Percentiles rank a stretch among this genome's conserved stretches.
phyloP scores from a whole-genome alignment of 2,888 invertebrate genomes.

The Apamea epomidion region DNA sequence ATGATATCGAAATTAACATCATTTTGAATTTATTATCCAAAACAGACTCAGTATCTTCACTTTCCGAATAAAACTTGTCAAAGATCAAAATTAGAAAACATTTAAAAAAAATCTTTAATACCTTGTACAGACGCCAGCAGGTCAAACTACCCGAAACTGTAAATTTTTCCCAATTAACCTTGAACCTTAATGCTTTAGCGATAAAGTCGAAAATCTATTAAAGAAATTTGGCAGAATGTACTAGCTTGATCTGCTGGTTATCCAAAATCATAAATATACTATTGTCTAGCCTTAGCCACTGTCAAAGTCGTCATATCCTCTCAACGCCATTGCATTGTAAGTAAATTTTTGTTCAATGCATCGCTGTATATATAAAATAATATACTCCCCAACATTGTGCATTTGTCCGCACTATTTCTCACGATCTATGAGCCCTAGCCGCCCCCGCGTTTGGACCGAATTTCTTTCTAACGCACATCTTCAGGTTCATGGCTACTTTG shows the following conservation, averaged over 20 bases:
- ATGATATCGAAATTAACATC: not conserved
- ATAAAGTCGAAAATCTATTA: no score
- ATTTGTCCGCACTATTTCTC: constrained; percentile 13
- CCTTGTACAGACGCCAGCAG: not conserved
- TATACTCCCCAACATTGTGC: constrained; percentile 10
- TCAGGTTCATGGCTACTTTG: constrained; percentile 78
- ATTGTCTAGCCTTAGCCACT: not conserved
- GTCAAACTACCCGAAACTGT: no score
- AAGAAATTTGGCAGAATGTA: no score
- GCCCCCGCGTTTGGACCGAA: constrained; percentile 65
- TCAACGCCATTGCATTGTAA: constrained; percentile 14
- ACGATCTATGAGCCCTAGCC: constrained; percentile 30
- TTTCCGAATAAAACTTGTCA: not conserved
- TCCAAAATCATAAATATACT: constrained; percentile 18
- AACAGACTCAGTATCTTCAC: not conserved
- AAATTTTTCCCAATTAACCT: no score
- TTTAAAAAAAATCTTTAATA: not conserved
- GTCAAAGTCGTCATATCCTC: not conserved
- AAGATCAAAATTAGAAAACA: not conserved
- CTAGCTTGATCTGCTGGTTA: no score
- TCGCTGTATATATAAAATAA: not conserved
- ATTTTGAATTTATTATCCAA: not conserved
- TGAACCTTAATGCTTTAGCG: no score
- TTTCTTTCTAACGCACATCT: constrained; percentile 68
- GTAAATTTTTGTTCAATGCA: not conserved